Percentiles rank a stretch among this genome's conserved stretches.
Evolutionary conservation across 23 tunicate species (phyloP).

Genomic region (Styela plicata): DNA sequence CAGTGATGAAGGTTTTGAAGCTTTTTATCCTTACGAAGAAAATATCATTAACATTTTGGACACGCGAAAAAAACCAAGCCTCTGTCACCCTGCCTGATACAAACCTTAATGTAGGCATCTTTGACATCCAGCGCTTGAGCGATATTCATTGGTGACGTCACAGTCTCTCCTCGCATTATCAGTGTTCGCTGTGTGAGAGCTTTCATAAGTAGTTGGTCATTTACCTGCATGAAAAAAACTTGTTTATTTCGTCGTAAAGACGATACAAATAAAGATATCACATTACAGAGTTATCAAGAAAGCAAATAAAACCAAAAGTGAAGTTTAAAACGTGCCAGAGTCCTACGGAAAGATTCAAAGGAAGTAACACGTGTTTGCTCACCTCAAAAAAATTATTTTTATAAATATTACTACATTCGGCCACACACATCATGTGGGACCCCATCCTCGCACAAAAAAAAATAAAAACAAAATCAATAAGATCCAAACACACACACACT

Average conservation of each 20-base stretch:
- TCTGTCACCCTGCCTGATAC: no score
- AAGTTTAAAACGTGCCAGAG: background rate
- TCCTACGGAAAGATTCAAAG: no score
- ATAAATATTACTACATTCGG: background rate
- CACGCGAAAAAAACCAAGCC: no score
- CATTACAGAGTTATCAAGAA: background rate
- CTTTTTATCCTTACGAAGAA: background rate
- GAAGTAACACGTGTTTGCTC: no score
- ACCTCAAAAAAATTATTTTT: no score
- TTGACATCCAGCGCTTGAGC: constrained; percentile 85
- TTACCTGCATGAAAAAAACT: constrained; percentile 47
- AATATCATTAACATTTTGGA: no score
- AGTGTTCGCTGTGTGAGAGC: constrained; percentile 82
- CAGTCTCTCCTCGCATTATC: constrained; percentile 72
- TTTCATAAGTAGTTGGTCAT: constrained; percentile 58
- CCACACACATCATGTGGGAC: no score
- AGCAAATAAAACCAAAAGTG: background rate
- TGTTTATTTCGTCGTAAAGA: background rate
- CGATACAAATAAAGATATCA: background rate
- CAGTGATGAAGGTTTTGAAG: background rate
- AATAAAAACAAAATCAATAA: no score
- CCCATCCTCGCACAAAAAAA: no score
- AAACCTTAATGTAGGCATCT: constrained; percentile 97
- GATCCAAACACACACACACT: no score
- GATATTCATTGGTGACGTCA: constrained; percentile 93